Conservation (phyloP, 2,113 vertebrate genomes). For the Ctenodactylus gundi region DNA sequence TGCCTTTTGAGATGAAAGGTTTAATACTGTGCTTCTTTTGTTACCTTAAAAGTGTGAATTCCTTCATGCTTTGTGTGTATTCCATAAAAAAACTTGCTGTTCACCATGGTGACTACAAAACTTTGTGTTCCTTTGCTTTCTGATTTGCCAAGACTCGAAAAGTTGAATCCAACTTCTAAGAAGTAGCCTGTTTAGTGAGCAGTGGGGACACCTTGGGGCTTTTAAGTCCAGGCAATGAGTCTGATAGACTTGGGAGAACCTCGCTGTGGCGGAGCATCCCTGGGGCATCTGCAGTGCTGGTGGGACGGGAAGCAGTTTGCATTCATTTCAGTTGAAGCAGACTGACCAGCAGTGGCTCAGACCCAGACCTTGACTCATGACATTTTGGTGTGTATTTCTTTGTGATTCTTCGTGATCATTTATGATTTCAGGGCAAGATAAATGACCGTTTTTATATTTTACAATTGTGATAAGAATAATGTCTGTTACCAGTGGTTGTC, state of each 20-base stretch:
- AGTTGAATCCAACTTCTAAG: neutral
- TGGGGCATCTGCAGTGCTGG: neutral
- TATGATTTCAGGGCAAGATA: neutral
- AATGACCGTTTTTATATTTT: neutral
- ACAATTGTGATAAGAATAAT: neutral
- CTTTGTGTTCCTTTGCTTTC: neutral
- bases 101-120: neutral
- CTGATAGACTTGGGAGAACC: neutral
- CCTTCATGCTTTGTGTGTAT: neutral
- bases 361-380: neutral
- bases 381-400: neutral
- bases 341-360: neutral
- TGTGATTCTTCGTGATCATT: neutral
- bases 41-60: neutral
- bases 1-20: neutral
- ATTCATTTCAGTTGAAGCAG: neutral
- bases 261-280: neutral
- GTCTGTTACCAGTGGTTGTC: neutral
- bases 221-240: neutral
- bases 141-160: neutral
- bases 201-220: neutral
- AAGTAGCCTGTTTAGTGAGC: neutral
- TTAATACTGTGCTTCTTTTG: neutral
- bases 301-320: neutral
- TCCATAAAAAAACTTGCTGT: neutral